Evolutionary conservation across 2,113 vertebrate species (phyloP).

Genomic region (Psilopsiagon aurifrons): DNA sequence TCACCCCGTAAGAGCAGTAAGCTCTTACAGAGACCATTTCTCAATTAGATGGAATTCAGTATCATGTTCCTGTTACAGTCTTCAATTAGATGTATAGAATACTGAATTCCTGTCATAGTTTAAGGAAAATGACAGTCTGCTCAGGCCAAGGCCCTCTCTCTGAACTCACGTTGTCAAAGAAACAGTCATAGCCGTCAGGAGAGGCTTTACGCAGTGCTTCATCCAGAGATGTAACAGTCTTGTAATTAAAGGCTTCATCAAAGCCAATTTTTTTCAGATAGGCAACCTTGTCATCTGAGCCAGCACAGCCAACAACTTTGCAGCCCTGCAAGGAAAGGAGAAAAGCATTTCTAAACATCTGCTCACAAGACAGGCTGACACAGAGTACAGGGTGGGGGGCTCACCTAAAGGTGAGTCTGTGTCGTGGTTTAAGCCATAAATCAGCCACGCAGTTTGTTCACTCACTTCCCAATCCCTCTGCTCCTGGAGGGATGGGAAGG

Average conservation of each 20-base stretch:
- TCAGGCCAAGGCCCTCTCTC: not conserved
- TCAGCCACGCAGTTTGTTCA: too few species aligned
- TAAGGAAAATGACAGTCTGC: not conserved
- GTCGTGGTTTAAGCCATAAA: too few species aligned
- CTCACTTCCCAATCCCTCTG: too few species aligned
- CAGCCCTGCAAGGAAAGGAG: slow-evolving; percentile 74
- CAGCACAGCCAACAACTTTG: slow-evolving; percentile 85
- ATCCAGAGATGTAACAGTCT: slow-evolving; percentile 81
- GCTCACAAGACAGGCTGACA: not conserved
- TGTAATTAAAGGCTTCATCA: slow-evolving; percentile 90
- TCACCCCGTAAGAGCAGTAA: not conserved
- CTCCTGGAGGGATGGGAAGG: too few species aligned
- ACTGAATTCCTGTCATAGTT: not conserved
- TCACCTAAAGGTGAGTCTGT: not conserved
- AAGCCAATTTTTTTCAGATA: slow-evolving; percentile 86
- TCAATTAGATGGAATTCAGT: not conserved
- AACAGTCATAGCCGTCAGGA: slow-evolving; percentile 87
- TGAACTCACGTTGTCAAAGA: slow-evolving; percentile 88
- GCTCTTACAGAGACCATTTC: not conserved
- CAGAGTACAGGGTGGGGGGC: not conserved
- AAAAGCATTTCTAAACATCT: not conserved
- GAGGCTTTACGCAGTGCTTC: slow-evolving; percentile 82
- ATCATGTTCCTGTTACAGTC: not conserved
- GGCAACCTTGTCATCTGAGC: slow-evolving; percentile 84
- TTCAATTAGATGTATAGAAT: not conserved